These are phyloP conservation scores for Chaenodraco wilsoni DNA, from an alignment of 2,797 vertebrate species.

Conservation along the genomic window DNA sequence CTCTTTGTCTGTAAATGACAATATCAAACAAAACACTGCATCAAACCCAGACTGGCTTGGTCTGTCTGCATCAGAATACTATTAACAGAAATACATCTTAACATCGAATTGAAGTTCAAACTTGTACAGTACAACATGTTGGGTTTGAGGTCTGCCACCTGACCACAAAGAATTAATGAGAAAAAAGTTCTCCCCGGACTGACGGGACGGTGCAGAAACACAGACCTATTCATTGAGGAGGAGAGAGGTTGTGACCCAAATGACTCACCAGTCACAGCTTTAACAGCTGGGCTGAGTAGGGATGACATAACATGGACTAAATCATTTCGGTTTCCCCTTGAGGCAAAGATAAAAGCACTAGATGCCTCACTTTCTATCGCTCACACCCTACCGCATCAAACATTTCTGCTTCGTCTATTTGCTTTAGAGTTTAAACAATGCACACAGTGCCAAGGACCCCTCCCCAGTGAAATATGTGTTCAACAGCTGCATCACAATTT, in stretches of 20 bases:
- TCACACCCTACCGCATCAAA: conserved; percentile 32
- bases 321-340: conserved; percentile 53
- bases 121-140: conserved; percentile 40
- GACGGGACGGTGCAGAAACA: conserved; percentile 43
- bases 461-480: conserved; percentile 38
- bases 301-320: conserved; percentile 67
- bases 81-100: conserved; percentile 32
- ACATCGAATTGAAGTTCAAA: conserved; percentile 54
- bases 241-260: conserved; percentile 59
- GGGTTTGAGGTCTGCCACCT: conserved; percentile 18
- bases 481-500: conserved; percentile 50
- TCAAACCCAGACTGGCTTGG: conserved; percentile 55
- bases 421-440: conserved; percentile 52
- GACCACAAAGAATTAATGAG: conserved; percentile 26
- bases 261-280: conserved; percentile 65
- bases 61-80: conserved; percentile 48
- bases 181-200: conserved; percentile 13
- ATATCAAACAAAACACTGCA: conserved; percentile 60
- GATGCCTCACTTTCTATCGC: conserved; percentile 40
- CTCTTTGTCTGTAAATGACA: conserved; percentile 36
- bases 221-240: conserved; percentile 56
- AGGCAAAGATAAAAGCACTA: conserved; percentile 66
- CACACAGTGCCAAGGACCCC: conserved; percentile 20
- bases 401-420: conserved; percentile 30
- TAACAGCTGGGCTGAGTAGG: conserved; percentile 59